Conservation (phyloP, 2,113 vertebrate genomes). For the Planiliza haematocheilus region DNA sequence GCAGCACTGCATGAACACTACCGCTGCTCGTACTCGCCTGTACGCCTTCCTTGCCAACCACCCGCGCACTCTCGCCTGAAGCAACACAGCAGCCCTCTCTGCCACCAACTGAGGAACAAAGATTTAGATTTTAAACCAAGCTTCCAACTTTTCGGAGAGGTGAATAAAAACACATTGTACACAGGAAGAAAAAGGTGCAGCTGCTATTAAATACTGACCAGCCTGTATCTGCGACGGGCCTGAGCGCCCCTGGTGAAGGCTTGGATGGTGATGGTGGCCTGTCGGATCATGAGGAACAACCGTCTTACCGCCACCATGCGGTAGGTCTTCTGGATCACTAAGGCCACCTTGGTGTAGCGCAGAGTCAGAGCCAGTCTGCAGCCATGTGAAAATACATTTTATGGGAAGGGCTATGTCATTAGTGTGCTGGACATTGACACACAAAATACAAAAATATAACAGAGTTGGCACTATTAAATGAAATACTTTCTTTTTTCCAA, state of each 20-base stretch:
- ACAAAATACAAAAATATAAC: too few relatives aligned
- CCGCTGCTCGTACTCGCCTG: constrained; percentile 47
- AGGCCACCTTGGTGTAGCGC: constrained; percentile 73
- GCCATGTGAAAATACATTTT: background rate
- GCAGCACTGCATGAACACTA: constrained; percentile 83
- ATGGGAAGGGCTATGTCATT: too few relatives aligned
- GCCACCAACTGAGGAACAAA: constrained; percentile 71
- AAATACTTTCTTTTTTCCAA: too few relatives aligned
- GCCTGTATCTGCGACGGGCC: constrained; percentile 62
- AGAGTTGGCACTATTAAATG: too few relatives aligned
- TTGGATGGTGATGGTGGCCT: constrained; percentile 81
- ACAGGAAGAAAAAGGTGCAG: too few relatives aligned
- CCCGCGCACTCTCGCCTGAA: constrained; percentile 81
- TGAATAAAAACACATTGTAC: background rate
- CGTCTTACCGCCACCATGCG: constrained; percentile 76
- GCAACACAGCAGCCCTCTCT: constrained; percentile 70
- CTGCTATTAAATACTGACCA: constrained; percentile 58
- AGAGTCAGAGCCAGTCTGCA: constrained; percentile 73
- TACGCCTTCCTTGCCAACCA: constrained; percentile 79
- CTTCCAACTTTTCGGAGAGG: background rate
- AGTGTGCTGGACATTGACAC: too few relatives aligned
- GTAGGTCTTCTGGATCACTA: constrained; percentile 82
- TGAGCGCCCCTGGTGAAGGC: constrained; percentile 80
- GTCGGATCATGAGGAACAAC: constrained; percentile 62
- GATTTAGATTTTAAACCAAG: background rate